Evolutionary conservation across 2,888 invertebrate genomes (phyloP).

Genomic region (Conus canariensis): DNA sequence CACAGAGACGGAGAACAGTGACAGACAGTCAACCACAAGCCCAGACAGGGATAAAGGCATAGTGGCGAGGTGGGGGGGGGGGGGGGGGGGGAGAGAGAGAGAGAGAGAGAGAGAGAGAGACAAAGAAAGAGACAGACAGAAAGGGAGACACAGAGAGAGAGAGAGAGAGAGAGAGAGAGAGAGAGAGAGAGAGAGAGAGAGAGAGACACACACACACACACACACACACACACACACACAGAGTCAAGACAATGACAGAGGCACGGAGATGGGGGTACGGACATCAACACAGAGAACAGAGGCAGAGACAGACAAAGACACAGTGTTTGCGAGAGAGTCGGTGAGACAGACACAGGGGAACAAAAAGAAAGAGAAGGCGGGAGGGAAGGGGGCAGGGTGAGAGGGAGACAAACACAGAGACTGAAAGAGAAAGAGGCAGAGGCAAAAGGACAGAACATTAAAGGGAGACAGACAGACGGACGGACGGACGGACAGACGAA

Average conservation of each 20-base stretch:
- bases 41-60: neutral
- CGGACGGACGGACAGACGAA: too few species aligned
- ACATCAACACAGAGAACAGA: too few species aligned
- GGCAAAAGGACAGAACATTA: neutral
- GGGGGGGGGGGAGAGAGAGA: constrained; percentile 14
- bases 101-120: constrained; percentile 21
- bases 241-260: neutral
- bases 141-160: neutral
- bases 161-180: neutral
- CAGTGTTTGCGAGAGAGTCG: neutral
- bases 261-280: neutral
- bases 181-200: neutral
- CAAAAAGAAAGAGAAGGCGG: neutral
- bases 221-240: neutral
- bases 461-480: neutral
- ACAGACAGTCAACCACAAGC: neutral
- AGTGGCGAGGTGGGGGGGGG: too few species aligned
- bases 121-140: neutral
- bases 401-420: neutral
- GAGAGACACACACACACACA: neutral
- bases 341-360: neutral
- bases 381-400: neutral
- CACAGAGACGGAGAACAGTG: too few species aligned
- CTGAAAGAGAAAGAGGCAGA: neutral
- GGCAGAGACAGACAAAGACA: neutral